Conservation (phyloP, 1,140 invertebrate genomes). For the Plutomurus gul region DNA sequence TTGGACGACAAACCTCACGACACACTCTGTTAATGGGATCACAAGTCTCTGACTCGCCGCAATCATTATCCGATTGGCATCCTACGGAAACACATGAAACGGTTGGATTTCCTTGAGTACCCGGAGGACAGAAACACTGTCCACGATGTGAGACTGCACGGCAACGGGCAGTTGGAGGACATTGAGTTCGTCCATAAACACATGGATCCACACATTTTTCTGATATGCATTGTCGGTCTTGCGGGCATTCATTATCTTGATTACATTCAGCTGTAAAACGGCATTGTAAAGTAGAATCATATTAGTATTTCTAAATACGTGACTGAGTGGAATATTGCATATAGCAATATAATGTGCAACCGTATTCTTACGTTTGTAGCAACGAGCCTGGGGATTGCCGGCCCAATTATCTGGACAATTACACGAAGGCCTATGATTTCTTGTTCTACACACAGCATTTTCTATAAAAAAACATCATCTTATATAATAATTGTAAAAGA, state of each 20-base stretch:
- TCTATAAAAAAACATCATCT: not conserved
- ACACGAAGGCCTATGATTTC: conserved; percentile 43
- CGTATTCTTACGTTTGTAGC: conserved; percentile 75
- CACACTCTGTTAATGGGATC: conserved; percentile 82
- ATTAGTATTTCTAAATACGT: too few species aligned
- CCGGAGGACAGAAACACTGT: conserved; percentile 66
- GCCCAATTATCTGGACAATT: conserved; percentile 80
- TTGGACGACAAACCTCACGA: conserved; percentile 76
- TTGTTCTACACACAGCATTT: conserved; percentile 75
- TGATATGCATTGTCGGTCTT: conserved; percentile 78
- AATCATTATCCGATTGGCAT: conserved; percentile 88
- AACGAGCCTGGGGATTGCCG: conserved; percentile 81
- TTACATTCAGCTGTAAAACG: conserved; percentile 76
- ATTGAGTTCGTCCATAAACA: conserved; percentile 64
- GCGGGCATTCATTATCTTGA: conserved; percentile 79
- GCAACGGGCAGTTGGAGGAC: conserved; percentile 80
- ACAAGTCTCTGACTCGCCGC: conserved; percentile 81
- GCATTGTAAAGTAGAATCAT: too few species aligned
- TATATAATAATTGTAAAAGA: too few species aligned
- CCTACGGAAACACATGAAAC: conserved; percentile 69
- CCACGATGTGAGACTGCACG: conserved; percentile 72
- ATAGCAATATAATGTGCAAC: conserved; percentile 67
- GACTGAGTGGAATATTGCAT: too few species aligned
- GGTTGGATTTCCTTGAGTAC: conserved; percentile 48
- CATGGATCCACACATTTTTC: conserved; percentile 81